Evolutionary conservation across 2,113 vertebrate genomes (phyloP).

Genomic region (Fregata magnificens): DNA sequence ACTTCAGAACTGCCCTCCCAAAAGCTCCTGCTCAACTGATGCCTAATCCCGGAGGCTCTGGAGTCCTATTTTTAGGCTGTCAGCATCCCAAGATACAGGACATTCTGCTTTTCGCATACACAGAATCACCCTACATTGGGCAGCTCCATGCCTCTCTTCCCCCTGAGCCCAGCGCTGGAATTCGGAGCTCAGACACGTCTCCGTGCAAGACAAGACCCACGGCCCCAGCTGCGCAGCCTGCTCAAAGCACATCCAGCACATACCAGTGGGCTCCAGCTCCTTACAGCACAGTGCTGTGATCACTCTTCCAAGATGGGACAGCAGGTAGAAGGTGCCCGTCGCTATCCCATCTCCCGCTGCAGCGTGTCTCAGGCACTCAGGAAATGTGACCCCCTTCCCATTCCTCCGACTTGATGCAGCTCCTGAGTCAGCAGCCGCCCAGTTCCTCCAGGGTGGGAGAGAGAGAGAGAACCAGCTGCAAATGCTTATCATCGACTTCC

Average conservation of each 20-base stretch:
- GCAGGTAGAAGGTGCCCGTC: not conserved
- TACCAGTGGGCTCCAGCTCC: not conserved
- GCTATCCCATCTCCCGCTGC: not conserved
- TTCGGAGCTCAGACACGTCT: not conserved
- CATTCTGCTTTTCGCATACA: not conserved
- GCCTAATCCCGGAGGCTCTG: not conserved
- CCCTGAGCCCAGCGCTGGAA: not conserved
- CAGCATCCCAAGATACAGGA: not conserved
- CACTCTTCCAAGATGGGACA: not conserved
- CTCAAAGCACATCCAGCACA: not conserved
- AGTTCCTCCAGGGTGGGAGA: not conserved
- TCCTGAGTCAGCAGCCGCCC: constrained; percentile 10
- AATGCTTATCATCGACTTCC: constrained; percentile 1
- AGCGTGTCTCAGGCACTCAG: not conserved
- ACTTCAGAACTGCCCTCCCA: not conserved
- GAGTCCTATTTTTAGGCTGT: constrained; percentile 10
- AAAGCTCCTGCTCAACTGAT: not conserved
- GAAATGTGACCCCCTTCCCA: not conserved
- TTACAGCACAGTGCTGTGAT: not conserved
- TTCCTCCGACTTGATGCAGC: not conserved
- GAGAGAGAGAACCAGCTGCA: constrained; percentile 2
- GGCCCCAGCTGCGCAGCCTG: rapidly evolving
- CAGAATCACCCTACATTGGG: not conserved
- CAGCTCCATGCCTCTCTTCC: not conserved
- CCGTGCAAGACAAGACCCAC: not conserved